Evolutionary conservation across 2,797 vertebrate genomes (phyloP).

Genomic region (Danio kyathit): DNA sequence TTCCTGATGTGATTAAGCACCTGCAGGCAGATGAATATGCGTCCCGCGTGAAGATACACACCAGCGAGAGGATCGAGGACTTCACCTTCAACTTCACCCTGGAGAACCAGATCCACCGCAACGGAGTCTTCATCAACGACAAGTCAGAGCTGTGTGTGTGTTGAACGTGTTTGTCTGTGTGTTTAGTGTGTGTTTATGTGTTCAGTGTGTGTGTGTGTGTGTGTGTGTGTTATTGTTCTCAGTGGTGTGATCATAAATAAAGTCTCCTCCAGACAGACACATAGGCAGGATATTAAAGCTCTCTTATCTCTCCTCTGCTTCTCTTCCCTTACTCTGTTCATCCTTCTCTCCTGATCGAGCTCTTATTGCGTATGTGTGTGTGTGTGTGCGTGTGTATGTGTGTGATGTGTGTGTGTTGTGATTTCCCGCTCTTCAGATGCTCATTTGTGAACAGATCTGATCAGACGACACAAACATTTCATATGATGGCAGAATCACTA

Average conservation of each 20-base stretch:
- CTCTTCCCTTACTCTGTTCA: conserved; percentile 45
- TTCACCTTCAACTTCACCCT: conserved; percentile 96
- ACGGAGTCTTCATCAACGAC: conserved; percentile 91
- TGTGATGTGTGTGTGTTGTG: neutral
- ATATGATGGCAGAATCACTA: neutral
- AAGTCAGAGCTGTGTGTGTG: conserved; percentile 74
- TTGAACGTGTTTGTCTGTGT: too few relatives aligned
- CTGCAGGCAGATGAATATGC: conserved; percentile 94
- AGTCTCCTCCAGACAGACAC: conserved; percentile 63
- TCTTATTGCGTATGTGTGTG: neutral
- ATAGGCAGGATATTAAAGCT: conserved; percentile 77
- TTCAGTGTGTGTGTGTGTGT: conserved; percentile 1
- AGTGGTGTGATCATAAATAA: conserved; percentile 58
- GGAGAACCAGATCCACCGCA: conserved; percentile 95
- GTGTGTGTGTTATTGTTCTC: neutral
- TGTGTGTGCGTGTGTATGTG: neutral
- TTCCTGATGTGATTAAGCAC: conserved; percentile 97
- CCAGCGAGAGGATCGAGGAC: conserved; percentile 84
- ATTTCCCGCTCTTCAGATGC: neutral
- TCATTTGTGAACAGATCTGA: conserved; percentile 55
- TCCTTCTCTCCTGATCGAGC: conserved; percentile 10
- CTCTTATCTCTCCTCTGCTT: conserved; percentile 55
- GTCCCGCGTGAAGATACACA: conserved; percentile 84
- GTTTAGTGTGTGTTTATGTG: neutral
- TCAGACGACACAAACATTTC: neutral